Conservation (phyloP, 2,888 invertebrate genomes). For the Sipha maydis region DNA sequence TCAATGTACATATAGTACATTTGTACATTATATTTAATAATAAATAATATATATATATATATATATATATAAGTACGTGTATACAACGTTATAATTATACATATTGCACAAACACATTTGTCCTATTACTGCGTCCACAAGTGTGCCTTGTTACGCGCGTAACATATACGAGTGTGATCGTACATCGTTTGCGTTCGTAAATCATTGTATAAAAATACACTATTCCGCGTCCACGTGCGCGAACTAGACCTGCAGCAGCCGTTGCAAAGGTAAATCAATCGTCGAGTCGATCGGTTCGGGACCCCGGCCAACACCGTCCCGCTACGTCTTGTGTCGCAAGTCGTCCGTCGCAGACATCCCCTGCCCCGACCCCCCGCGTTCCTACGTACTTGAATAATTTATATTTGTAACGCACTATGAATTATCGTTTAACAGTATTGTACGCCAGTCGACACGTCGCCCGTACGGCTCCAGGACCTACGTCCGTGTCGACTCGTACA, state of each 20-base stretch:
- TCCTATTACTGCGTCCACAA: too few relatives aligned
- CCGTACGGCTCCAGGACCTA: too few relatives aligned
- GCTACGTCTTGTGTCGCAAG: background rate
- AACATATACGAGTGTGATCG: too few relatives aligned
- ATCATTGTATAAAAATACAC: background rate
- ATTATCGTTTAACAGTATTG: background rate
- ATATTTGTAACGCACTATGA: background rate
- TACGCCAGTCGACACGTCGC: background rate
- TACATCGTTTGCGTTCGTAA: too few relatives aligned
- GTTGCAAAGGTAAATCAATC: conserved; percentile 40
- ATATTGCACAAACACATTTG: too few relatives aligned
- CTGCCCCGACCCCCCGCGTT: background rate
- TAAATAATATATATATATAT: too few relatives aligned
- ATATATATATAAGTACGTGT: too few relatives aligned
- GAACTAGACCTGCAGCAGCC: background rate
- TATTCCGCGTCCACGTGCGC: conserved; percentile 25
- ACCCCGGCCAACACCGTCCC: conserved; percentile 4
- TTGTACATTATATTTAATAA: too few relatives aligned
- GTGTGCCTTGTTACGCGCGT: too few relatives aligned
- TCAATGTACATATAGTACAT: too few relatives aligned
- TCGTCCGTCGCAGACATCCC: background rate
- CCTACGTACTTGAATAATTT: background rate
- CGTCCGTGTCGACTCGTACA: too few relatives aligned
- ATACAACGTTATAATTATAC: too few relatives aligned
- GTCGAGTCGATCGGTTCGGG: conserved; percentile 44